Evolutionary conservation across 2,113 vertebrate species (phyloP).

Genomic region (Rynchops niger): DNA sequence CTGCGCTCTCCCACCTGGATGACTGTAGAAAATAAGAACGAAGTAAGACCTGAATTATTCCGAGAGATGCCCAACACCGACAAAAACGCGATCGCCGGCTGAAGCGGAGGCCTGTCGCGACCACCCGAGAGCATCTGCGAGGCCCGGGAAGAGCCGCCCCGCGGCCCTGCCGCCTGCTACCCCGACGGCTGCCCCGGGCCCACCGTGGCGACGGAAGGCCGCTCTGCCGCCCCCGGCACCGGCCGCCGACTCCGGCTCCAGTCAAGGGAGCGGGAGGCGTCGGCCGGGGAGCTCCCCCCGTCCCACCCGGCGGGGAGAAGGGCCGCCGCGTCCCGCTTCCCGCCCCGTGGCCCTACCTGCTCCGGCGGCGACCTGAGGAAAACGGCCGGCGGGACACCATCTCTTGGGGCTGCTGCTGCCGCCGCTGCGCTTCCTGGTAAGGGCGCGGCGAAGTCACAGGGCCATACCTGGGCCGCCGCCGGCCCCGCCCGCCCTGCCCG

Average conservation of each 20-base stretch:
- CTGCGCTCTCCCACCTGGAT: accelerated
- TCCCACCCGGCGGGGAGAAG: too few relatives aligned
- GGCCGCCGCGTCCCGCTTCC: background rate
- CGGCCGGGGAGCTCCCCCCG: too few relatives aligned
- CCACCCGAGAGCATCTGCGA: background rate
- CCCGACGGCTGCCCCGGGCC: background rate
- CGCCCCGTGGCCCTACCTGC: background rate
- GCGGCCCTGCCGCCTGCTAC: background rate
- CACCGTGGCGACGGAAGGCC: too few relatives aligned
- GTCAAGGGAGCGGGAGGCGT: background rate
- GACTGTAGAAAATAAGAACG: accelerated
- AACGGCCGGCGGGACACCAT: accelerated
- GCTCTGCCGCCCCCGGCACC: background rate
- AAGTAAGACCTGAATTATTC: background rate
- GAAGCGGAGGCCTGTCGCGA: background rate
- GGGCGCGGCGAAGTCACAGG: background rate
- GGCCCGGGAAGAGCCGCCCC: background rate
- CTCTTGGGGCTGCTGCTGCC: background rate
- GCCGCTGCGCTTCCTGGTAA: background rate
- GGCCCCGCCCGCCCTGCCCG: background rate
- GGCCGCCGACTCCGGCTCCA: background rate
- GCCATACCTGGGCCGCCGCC: too few relatives aligned
- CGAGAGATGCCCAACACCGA: accelerated
- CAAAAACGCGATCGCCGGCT: too few relatives aligned
- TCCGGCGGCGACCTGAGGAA: background rate